Base-by-base conservation (phyloP, 2,888 invertebrate genomes). In the Zeuzera pyrina region DNA sequence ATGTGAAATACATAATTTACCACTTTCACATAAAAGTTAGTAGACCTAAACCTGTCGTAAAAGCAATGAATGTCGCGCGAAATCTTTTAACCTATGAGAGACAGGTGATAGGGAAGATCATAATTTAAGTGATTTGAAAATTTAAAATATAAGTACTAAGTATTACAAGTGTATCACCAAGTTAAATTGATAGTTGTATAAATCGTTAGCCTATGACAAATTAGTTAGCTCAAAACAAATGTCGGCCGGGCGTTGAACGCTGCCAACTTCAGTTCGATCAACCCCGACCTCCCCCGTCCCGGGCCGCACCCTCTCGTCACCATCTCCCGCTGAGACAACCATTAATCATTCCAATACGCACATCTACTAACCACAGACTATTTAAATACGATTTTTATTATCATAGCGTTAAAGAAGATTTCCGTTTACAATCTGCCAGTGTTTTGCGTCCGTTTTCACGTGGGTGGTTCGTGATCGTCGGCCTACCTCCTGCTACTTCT, bases 181-280 rank as follows among this genome's bases (percentile, higher is more conserved):
- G 15, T 34, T 23, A 10, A 29, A 31, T 35, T 19, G 13, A 22
- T 19, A 29, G 27, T 29, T 30, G 22, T 16, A 30, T 25, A 11
- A 12, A 3, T 5, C 11, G 1, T 8, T 25, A 34, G 42, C 30
- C 41, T 39, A 50, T 57, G 61, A 68, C 52, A 63, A 62, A 68
- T 67, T 54, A 55, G 53, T 54, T 47, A 45, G 50, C 48, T 57
- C 57, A 25, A 61, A 66, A 63, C 57, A 66, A 69, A 72, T 60
- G 57, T 60, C 59, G 57, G 51, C 47, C 57, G 65, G 60, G 50
- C 63, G 57, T 62, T 67, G 67, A 73, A 74, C 68, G 71, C 57
- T 62, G 69, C 71, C 64, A 71, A 74, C 73, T 76, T 71, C 66
- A 69, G 74, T 72, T 73, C 71, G 71, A 77, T 77, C 70, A 71